These are phyloP conservation scores for Calcarius lapponicus DNA, from an alignment of 2,797 vertebrate species.

Conservation along the genomic window DNA sequence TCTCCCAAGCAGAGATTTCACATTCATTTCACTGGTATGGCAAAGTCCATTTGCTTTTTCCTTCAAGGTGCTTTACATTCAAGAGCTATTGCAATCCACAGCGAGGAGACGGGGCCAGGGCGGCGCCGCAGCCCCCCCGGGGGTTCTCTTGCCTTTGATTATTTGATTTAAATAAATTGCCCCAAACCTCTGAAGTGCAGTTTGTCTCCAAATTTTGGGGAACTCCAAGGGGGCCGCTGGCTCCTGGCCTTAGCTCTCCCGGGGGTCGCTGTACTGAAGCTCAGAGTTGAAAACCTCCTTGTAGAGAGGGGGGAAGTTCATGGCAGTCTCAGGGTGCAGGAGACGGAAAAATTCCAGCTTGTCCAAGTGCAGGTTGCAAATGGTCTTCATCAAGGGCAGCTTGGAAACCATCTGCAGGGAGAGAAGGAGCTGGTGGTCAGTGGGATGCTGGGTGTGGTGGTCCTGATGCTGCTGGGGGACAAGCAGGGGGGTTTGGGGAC, in stretches of 20 bases:
- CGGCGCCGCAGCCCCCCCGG: background rate
- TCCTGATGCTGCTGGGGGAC: background rate
- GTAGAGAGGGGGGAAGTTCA: slow-evolving; percentile 89
- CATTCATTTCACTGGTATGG: slow-evolving; percentile 71
- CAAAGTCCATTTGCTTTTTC: slow-evolving; percentile 60
- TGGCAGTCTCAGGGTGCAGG: slow-evolving; percentile 87
- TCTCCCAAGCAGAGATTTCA: slow-evolving; percentile 56
- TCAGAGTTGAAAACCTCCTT: slow-evolving; percentile 90
- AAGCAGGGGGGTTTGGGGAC: background rate
- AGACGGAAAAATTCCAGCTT: slow-evolving; percentile 92
- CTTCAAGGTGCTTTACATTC: slow-evolving; percentile 74
- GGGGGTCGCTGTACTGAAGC: slow-evolving; percentile 86
- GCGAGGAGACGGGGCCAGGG: background rate
- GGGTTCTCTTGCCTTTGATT: slow-evolving; percentile 34
- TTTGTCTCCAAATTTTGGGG: background rate
- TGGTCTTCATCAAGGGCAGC: slow-evolving; percentile 88
- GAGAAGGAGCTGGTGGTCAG: background rate
- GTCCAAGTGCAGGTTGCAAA: slow-evolving; percentile 92
- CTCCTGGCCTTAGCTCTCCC: slow-evolving; percentile 78
- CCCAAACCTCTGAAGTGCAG: slow-evolving; percentile 22
- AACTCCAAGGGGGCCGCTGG: background rate
- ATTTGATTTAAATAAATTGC: slow-evolving; percentile 24
- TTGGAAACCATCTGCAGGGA: slow-evolving; percentile 86
- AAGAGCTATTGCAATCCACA: slow-evolving; percentile 63
- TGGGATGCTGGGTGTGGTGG: rapidly evolving